Evolutionary conservation across 2,113 vertebrate genomes (phyloP).

Genomic region (Patagioenas fasciata): DNA sequence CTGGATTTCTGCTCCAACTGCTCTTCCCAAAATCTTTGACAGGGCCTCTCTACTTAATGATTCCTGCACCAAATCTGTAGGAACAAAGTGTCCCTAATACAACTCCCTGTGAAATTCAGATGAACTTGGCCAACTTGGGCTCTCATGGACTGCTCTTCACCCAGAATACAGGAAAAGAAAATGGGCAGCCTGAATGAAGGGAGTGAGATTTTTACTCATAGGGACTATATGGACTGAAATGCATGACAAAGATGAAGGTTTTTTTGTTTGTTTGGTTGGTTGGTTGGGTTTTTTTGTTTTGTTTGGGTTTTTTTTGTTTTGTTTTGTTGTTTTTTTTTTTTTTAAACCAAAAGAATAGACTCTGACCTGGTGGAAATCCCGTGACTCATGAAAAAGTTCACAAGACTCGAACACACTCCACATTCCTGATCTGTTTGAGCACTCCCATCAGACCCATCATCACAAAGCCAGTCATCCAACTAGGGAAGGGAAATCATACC

Average conservation of each 20-base stretch:
- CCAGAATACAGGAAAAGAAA: neutral
- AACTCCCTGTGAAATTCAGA: neutral
- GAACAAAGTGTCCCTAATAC: neutral
- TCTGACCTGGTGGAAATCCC: neutral
- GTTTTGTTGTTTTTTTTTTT: neutral
- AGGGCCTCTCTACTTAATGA: neutral
- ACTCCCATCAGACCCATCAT: neutral
- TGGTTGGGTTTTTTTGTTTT: neutral
- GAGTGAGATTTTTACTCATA: neutral
- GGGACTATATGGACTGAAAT: neutral
- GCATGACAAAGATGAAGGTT: neutral
- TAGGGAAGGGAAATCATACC: neutral
- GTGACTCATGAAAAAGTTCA: neutral
- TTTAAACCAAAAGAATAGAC: neutral
- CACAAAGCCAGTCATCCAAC: neutral
- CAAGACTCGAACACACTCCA: neutral
- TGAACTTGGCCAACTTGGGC: neutral
- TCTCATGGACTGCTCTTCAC: neutral
- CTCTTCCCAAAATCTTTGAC: neutral
- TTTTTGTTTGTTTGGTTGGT: no score
- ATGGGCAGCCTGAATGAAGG: neutral
- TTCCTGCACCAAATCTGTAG: neutral
- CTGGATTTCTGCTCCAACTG: neutral
- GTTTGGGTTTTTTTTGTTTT: no score
- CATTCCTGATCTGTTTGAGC: slow-evolving; percentile 1